Percentiles rank a stretch among this genome's conserved stretches.
Conservation (phyloP, 2,113 vertebrate genomes). For the Heterotilapia buettikoferi region DNA sequence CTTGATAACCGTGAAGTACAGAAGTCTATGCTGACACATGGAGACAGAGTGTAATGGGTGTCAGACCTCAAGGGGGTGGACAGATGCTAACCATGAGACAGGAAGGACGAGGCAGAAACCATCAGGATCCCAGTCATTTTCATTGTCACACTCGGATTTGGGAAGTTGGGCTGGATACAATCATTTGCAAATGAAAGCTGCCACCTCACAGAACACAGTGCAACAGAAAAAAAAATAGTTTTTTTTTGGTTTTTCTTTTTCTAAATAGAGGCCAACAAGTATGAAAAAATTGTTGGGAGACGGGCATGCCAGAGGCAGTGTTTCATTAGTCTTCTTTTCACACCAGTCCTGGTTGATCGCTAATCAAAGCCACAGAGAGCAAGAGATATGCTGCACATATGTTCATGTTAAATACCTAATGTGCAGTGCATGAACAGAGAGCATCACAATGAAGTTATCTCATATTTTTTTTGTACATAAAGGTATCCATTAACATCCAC, state of each 20-base stretch:
- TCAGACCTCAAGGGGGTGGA: slow-evolving; percentile 37
- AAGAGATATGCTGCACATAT: neutral
- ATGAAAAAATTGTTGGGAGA: neutral
- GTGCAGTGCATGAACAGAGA: neutral
- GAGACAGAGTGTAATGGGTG: slow-evolving; percentile 35
- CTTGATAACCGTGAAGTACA: slow-evolving; percentile 27
- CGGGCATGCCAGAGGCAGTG: neutral
- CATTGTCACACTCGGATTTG: neutral
- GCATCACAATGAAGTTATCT: neutral
- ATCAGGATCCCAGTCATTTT: neutral
- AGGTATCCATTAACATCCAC: neutral
- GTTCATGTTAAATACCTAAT: neutral
- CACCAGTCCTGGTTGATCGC: neutral
- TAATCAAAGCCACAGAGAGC: neutral
- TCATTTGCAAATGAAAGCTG: neutral
- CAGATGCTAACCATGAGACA: slow-evolving; percentile 44
- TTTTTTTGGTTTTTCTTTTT: neutral
- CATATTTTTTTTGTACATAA: neutral
- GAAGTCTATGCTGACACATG: slow-evolving; percentile 29
- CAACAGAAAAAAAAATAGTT: neutral
- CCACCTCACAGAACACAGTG: neutral
- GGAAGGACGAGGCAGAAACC: slow-evolving; percentile 32
- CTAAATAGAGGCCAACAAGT: neutral
- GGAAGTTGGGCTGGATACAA: neutral
- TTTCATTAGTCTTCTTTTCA: neutral